Evolutionary conservation across 2,888 invertebrate genomes (phyloP).

Genomic region (Plutella xylostella): DNA sequence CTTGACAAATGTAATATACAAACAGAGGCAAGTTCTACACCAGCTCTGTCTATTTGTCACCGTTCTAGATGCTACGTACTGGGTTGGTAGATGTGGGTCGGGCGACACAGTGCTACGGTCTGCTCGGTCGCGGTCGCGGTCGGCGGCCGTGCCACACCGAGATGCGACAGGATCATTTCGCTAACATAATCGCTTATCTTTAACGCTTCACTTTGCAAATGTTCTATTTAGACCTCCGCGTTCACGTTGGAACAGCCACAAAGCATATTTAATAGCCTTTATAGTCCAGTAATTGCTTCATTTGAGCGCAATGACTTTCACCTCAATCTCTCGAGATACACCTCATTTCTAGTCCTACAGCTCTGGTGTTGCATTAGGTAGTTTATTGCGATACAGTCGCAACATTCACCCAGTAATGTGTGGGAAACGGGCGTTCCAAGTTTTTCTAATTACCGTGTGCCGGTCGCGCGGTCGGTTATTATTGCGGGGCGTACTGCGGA

Average conservation of each 20-base stretch:
- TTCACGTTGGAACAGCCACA: neutral
- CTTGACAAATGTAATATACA: slow-evolving; percentile 17
- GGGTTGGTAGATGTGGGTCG: slow-evolving; percentile 42
- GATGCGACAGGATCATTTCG: neutral
- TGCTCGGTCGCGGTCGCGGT: slow-evolving; percentile 30
- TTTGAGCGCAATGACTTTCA: slow-evolving; percentile 38
- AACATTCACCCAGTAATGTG: slow-evolving; percentile 44
- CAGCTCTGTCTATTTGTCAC: too few species aligned
- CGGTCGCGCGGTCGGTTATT: slow-evolving; percentile 44
- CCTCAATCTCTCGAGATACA: slow-evolving; percentile 42
- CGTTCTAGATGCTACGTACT: too few species aligned
- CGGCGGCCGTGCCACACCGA: slow-evolving; percentile 29
- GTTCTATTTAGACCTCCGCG: slow-evolving; percentile 25
- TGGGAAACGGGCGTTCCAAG: slow-evolving; percentile 52
- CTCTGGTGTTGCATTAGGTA: slow-evolving; percentile 20
- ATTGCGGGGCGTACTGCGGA: slow-evolving; percentile 52
- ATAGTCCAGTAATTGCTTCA: slow-evolving; percentile 35
- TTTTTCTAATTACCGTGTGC: slow-evolving; percentile 53
- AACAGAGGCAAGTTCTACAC: too few species aligned
- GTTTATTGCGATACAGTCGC: slow-evolving; percentile 33
- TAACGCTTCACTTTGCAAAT: neutral
- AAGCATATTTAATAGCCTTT: slow-evolving; percentile 32
- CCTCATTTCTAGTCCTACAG: slow-evolving; percentile 30
- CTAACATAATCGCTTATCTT: neutral
- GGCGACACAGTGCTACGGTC: slow-evolving; percentile 23